These are phyloP conservation scores for Ctenopoma kingsleyae DNA, from an alignment of 2,797 vertebrate genomes.

Conservation along the genomic window DNA sequence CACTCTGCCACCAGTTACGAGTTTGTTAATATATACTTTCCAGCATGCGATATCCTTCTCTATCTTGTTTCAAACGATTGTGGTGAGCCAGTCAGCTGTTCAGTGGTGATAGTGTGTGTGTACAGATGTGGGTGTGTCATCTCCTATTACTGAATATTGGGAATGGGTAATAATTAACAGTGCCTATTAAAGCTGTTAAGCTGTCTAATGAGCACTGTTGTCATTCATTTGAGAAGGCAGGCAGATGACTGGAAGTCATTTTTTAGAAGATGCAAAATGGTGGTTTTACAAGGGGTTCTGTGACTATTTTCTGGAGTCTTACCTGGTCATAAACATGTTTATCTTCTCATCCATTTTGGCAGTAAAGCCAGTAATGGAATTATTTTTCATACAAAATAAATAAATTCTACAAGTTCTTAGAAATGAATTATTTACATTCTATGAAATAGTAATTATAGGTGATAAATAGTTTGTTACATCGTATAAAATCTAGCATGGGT, in stretches of 20 bases:
- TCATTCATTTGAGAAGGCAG: background rate
- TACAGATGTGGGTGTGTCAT: constrained; percentile 31
- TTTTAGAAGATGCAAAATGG: background rate
- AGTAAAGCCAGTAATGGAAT: no score
- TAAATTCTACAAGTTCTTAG: background rate
- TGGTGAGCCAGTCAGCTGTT: constrained; percentile 33
- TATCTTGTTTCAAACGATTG: constrained; percentile 65
- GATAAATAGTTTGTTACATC: no score
- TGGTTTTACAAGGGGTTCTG: no score
- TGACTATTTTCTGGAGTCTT: background rate
- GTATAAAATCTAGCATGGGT: background rate
- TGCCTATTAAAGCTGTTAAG: constrained; percentile 25
- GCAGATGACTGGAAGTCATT: background rate
- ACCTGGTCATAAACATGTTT: background rate
- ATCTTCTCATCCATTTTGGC: no score
- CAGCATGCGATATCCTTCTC: constrained; percentile 64
- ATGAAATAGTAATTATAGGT: no score
- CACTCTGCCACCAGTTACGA: constrained; percentile 77
- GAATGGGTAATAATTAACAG: constrained; percentile 20
- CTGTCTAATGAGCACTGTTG: constrained; percentile 14
- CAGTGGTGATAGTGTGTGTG: constrained; percentile 22
- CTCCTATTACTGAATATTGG: constrained; percentile 11
- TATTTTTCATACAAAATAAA: no score
- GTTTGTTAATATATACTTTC: constrained; percentile 80
- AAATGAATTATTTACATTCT: no score